Percentiles rank a stretch among this genome's conserved stretches.
Conservation (phyloP, 2,113 vertebrate species). For the Cathartes aura region DNA sequence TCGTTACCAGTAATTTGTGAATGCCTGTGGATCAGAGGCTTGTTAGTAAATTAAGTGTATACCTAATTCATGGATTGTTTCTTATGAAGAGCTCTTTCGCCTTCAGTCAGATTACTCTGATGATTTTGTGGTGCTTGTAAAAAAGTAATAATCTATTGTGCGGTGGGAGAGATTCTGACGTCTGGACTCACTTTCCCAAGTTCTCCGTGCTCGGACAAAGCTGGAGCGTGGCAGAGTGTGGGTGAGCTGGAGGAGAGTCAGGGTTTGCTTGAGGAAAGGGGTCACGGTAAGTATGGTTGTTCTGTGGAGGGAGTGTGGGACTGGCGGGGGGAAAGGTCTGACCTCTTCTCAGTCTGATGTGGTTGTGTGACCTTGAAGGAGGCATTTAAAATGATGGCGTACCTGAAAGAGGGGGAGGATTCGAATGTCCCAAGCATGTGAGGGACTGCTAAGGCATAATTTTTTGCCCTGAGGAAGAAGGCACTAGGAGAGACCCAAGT, state of each 20-base stretch:
- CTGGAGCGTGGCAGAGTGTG: background rate
- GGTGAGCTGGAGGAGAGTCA: background rate
- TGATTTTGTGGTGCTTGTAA: conserved; percentile 51
- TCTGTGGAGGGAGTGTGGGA: background rate
- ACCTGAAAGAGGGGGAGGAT: background rate
- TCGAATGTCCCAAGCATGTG: background rate
- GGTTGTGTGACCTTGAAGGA: background rate
- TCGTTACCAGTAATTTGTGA: conserved; percentile 58
- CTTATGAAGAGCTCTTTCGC: conserved; percentile 42
- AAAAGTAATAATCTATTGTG: background rate
- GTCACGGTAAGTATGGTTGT: background rate
- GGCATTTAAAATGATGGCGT: background rate
- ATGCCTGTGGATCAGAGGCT: conserved; percentile 62
- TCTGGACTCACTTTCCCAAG: background rate
- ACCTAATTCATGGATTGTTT: conserved; percentile 11
- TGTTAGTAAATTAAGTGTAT: conserved; percentile 54
- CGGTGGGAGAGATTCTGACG: background rate
- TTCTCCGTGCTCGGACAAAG: background rate
- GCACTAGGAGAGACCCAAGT: background rate
- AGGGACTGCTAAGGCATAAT: background rate
- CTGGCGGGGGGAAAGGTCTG: background rate
- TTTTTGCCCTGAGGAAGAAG: background rate
- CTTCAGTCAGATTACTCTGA: conserved; percentile 49
- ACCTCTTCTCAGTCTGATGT: background rate
- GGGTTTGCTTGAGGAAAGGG: background rate